Evolutionary conservation across 2,797 vertebrate genomes (phyloP).

Genomic region (Brachyalestes nurse): DNA sequence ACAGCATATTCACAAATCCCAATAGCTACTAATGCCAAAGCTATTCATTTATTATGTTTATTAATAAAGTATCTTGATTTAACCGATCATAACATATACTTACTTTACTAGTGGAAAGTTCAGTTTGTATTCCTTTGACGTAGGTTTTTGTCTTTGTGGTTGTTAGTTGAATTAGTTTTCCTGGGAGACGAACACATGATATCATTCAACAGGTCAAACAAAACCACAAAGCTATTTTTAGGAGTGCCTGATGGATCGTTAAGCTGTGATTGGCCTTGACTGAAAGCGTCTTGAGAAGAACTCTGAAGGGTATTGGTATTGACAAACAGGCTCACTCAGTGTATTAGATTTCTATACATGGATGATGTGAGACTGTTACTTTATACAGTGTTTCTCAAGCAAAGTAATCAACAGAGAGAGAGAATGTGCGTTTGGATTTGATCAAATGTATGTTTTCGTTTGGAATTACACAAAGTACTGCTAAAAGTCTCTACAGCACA

Average conservation of each 20-base stretch:
- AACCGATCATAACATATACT: conserved; percentile 54
- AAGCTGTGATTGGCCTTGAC: not conserved
- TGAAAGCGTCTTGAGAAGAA: not conserved
- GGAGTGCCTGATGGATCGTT: not conserved
- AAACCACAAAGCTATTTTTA: not conserved
- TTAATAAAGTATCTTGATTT: not conserved
- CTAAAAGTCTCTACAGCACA: not conserved
- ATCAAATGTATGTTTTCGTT: not conserved
- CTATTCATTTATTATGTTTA: not conserved
- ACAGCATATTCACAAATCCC: not conserved
- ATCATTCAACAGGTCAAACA: conserved; percentile 17
- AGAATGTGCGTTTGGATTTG: not conserved
- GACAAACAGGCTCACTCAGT: not conserved
- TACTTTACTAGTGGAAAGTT: conserved; percentile 72
- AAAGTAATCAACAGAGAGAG: not conserved
- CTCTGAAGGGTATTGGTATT: not conserved
- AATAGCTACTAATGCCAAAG: not conserved
- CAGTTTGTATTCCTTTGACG: conserved; percentile 99
- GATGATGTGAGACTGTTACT: not conserved
- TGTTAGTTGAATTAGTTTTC: conserved; percentile 99
- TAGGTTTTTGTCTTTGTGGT: conserved; percentile 99
- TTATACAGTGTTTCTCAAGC: not conserved
- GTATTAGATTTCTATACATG: not conserved
- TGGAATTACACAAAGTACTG: not conserved
- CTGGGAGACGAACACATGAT: conserved; percentile 68